These are phyloP conservation scores for Diadegma fenestrale DNA, from an alignment of 2,888 invertebrate genomes.

Conservation along the genomic window DNA sequence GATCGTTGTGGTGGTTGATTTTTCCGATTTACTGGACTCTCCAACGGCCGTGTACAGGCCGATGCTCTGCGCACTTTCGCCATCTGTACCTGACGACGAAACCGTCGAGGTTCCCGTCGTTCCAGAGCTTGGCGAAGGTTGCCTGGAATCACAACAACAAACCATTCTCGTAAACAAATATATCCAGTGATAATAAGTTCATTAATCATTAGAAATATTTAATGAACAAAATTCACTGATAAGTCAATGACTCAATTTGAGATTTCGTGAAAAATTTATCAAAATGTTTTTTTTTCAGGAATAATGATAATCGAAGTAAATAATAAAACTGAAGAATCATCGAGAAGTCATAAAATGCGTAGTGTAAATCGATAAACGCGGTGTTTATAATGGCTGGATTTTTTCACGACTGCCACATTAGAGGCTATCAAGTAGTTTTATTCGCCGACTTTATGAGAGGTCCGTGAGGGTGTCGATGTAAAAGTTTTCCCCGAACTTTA, in stretches of 20 bases:
- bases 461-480: background rate
- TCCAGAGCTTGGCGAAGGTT: constrained; percentile 84
- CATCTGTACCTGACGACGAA: constrained; percentile 79
- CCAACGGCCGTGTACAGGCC: constrained; percentile 80
- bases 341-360: background rate
- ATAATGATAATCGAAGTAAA: background rate
- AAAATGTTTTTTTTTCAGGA: background rate
- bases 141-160: constrained; percentile 77
- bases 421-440: background rate
- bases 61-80: constrained; percentile 78
- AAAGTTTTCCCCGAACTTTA: background rate
- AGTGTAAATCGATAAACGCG: background rate
- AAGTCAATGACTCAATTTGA: background rate
- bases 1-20: constrained; percentile 72
- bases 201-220: too few species aligned
- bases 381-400: background rate
- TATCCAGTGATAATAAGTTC: too few species aligned
- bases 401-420: background rate
- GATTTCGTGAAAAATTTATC: background rate
- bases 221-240: background rate
- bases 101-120: constrained; percentile 82
- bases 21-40: constrained; percentile 72
- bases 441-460: background rate
- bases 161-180: background rate
- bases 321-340: background rate